Evolutionary conservation across 2,888 invertebrate species (phyloP).

Genomic region (Eupithecia centaureata): DNA sequence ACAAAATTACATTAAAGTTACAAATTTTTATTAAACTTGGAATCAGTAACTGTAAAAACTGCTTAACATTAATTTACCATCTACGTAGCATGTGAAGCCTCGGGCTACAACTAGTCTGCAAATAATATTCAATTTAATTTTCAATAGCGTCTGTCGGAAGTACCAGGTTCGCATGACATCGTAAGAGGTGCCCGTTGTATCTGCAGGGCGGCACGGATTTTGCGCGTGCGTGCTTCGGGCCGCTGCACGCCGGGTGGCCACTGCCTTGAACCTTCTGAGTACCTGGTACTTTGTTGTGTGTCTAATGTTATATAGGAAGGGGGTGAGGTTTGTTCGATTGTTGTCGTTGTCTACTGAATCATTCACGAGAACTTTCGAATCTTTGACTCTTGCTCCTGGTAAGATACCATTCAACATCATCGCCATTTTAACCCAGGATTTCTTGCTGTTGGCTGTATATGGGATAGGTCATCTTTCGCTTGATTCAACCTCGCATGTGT

Average conservation of each 20-base stretch:
- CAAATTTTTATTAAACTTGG: neutral
- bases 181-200: conserved; percentile 62
- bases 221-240: conserved; percentile 73
- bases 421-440: neutral
- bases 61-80: neutral
- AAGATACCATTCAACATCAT: too few species aligned
- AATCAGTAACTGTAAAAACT: neutral
- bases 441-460: neutral
- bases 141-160: conserved; percentile 37
- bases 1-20: neutral
- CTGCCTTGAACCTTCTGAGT: conserved; percentile 32
- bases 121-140: conserved; percentile 23
- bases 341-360: neutral
- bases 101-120: neutral
- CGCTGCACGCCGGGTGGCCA: conserved; percentile 69
- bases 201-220: conserved; percentile 31
- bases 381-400: too few species aligned
- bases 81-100: neutral
- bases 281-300: conserved; percentile 5
- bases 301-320: conserved; percentile 3
- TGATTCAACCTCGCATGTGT: too few species aligned
- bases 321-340: conserved; percentile 7
- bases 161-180: conserved; percentile 57
- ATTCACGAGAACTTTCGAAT: too few species aligned
- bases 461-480: too few species aligned